Conservation (phyloP, 2,888 invertebrate species). For the Calameuta filiformis region DNA sequence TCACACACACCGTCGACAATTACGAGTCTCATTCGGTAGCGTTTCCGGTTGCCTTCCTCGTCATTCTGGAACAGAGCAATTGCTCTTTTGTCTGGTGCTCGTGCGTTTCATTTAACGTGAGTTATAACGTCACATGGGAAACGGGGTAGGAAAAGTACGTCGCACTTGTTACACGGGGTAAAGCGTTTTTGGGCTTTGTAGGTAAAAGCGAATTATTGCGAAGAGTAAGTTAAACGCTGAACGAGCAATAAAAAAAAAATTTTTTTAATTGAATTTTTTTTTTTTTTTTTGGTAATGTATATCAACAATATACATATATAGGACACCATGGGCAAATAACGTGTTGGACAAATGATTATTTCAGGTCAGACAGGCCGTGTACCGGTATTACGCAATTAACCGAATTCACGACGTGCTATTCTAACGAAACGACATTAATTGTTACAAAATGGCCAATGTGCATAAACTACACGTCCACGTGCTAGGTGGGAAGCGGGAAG, state of each 20-base stretch:
- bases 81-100: too few relatives aligned
- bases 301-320: too few relatives aligned
- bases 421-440: neutral
- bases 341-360: neutral
- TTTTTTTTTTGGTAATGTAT: neutral
- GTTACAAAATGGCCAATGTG: neutral
- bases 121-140: too few relatives aligned
- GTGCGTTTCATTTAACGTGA: too few relatives aligned
- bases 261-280: neutral
- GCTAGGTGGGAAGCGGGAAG: neutral
- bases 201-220: neutral
- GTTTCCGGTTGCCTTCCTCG: neutral
- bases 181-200: neutral
- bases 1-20: constrained; percentile 2
- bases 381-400: neutral
- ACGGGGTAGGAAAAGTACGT: neutral
- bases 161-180: neutral
- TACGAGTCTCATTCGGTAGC: neutral
- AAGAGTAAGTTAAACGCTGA: neutral
- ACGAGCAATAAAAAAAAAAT: neutral
- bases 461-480: neutral
- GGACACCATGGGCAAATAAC: neutral
- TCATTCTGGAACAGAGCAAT: too few relatives aligned
- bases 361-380: neutral
- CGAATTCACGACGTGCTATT: neutral